These are phyloP conservation scores for Platyscelio sp. DNA, from an alignment of 2,888 invertebrate species.

Conservation along the genomic window DNA sequence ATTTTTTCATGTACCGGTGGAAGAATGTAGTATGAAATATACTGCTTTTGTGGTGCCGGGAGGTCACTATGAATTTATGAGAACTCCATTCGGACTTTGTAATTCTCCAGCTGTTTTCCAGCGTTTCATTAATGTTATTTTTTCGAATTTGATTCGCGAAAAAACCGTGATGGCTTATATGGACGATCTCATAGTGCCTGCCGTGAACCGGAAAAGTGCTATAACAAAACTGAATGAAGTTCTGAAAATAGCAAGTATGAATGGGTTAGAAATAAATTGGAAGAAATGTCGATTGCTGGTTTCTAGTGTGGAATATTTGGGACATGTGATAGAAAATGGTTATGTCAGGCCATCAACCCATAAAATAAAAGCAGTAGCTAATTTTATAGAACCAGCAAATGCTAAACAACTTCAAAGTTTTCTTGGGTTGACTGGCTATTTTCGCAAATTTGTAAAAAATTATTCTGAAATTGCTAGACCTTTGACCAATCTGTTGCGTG, in stretches of 20 bases:
- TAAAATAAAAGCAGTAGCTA: too few relatives aligned
- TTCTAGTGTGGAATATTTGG: too few relatives aligned
- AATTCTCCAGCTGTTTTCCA: not conserved
- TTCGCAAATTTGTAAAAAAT: conserved; percentile 29
- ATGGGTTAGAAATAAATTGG: too few relatives aligned
- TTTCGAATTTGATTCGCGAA: too few relatives aligned
- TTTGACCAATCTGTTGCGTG: not conserved
- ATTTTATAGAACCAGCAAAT: too few relatives aligned
- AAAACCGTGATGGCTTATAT: too few relatives aligned
- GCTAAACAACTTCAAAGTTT: not conserved
- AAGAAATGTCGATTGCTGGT: too few relatives aligned
- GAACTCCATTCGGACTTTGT: not conserved
- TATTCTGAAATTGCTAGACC: conserved; percentile 6
- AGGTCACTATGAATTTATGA: not conserved
- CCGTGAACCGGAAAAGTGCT: too few relatives aligned
- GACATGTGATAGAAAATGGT: too few relatives aligned
- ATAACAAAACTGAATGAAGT: too few relatives aligned
- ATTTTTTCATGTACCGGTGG: not conserved
- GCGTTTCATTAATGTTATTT: not conserved
- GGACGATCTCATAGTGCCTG: too few relatives aligned
- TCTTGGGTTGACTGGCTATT: conserved; percentile 27
- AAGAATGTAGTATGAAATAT: not conserved
- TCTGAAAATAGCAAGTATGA: too few relatives aligned
- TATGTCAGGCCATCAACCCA: not conserved
- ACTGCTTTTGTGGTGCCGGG: not conserved